Percentiles rank a stretch among this genome's conserved stretches.
Evolutionary conservation across 2,113 vertebrate genomes (phyloP).

Genomic region (Plestiodon gilberti): DNA sequence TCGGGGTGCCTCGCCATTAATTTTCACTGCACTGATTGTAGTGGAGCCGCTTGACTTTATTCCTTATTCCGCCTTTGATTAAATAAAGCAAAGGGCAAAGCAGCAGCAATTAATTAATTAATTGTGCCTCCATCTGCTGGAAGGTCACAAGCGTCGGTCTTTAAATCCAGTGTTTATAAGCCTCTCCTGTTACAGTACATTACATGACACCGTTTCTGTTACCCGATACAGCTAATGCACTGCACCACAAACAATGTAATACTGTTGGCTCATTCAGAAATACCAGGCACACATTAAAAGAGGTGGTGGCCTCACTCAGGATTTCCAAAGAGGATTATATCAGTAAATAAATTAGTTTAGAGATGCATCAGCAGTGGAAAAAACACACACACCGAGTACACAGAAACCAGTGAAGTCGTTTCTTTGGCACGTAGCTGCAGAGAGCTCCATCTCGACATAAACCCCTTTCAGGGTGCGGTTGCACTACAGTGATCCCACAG

Average conservation of each 20-base stretch:
- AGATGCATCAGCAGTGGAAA: background rate
- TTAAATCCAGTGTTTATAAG: background rate
- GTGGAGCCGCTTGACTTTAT: background rate
- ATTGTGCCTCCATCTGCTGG: slow-evolving; percentile 23
- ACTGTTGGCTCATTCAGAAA: background rate
- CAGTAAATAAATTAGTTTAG: background rate
- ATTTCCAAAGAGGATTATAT: slow-evolving; percentile 4
- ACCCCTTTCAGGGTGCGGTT: background rate
- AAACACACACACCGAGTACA: background rate
- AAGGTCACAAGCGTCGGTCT: slow-evolving; percentile 17
- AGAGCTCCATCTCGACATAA: background rate
- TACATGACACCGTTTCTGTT: slow-evolving; percentile 6
- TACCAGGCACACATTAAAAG: background rate
- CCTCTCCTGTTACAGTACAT: background rate
- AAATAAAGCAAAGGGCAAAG: background rate
- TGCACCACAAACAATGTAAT: background rate
- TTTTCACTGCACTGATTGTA: background rate
- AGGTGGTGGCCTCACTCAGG: background rate
- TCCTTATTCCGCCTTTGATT: background rate
- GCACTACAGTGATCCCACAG: background rate
- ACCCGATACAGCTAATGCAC: background rate
- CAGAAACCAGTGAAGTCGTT: background rate
- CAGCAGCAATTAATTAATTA: slow-evolving; percentile 5
- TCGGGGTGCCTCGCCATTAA: background rate
- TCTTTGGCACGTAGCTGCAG: background rate